These are phyloP conservation scores for Marmota flaviventris DNA, from an alignment of 2,113 vertebrate genomes.

Conservation along the genomic window DNA sequence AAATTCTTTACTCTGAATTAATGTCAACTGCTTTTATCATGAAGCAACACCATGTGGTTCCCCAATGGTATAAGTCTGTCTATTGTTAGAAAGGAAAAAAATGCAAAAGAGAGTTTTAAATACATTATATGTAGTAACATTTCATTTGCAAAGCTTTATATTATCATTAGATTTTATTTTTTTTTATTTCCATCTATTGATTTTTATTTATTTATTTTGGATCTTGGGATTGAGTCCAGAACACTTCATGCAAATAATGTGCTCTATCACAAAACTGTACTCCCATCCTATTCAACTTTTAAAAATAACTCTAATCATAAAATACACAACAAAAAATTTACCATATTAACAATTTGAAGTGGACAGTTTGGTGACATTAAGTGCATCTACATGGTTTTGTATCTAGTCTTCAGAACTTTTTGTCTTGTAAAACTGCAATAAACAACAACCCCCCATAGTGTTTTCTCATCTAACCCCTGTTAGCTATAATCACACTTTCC, in stretches of 20 bases:
- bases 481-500: background rate
- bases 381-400: background rate
- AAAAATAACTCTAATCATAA: background rate
- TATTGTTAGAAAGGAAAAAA: background rate
- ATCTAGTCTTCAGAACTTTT: background rate
- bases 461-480: background rate
- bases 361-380: background rate
- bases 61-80: background rate
- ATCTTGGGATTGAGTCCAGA: background rate
- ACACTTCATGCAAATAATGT: background rate
- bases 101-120: background rate
- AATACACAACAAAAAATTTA: background rate
- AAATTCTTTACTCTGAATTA: background rate
- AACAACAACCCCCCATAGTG: background rate
- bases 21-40: background rate
- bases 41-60: background rate
- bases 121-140: background rate
- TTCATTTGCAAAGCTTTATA: background rate
- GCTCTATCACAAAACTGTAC: background rate
- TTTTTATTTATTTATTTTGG: background rate
- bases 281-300: background rate
- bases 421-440: background rate
- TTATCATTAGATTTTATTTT: background rate
- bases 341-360: background rate
- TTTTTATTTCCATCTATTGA: background rate